Evolutionary conservation across 1,140 invertebrate species (phyloP), one percentile per base, ranked within the genome.

Genomic region (Aplysia californica): DNA sequence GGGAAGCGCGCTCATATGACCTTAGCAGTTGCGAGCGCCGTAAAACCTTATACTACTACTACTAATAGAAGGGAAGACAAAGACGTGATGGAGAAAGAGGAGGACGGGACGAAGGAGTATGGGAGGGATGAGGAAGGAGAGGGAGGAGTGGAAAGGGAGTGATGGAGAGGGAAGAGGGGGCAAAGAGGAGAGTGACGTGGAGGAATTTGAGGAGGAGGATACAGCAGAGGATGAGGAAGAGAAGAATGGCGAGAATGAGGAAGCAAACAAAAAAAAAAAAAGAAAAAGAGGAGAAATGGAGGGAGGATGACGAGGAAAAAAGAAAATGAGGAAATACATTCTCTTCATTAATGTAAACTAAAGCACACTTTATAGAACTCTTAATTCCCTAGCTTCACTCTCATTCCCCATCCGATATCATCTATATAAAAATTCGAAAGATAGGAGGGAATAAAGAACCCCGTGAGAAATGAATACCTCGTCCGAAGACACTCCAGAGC

Each of bases 231-330:
- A 72, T 23, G 33, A 55, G 58, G 35, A 36, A 35, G 33, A 35
- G 23, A 39, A 73, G 21, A 61, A 38, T 38, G 55, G 64, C 3
- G 36, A 35, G 5, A 1, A 59, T 23, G 35, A 5, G 36, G 55
- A 72, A 35, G 23, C 31, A 72, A 35, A 56, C 23, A 58, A 36
- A 56, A 23, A 29, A 36, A 58, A 4, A 72, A 1, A 56, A 36
- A 58, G 50, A 59, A 35, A 72, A 58, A 58, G 36, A 59, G 70
- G 55, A 56, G 65, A 67, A 26, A 29, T 10, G 26, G 58, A 61
- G 29, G 26, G 29, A 61, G 58, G 58, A 29, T 10, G 26, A 61
- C 10, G 29, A 61, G 58, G 26, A 26, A 29, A 26, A 61, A 10
- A 29, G 58, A 61, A 26, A 61, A 26, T 18, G 58, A 61, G 29